phyloP scores from a whole-genome alignment of 2,797 vertebrate genomes.

The Anguilla anguilla region DNA sequence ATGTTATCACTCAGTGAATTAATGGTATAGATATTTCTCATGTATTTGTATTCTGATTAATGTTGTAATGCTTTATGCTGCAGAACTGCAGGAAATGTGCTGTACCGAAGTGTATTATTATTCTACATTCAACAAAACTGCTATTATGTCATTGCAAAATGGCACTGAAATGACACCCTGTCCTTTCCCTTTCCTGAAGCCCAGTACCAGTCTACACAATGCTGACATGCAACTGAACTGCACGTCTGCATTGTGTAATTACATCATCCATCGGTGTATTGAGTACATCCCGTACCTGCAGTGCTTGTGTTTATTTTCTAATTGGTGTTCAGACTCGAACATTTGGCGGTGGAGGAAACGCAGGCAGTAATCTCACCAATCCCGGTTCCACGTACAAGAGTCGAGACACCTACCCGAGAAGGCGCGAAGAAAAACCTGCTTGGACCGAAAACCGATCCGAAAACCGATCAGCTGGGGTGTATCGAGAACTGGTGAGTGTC shows the following conservation, averaged over 20 bases:
- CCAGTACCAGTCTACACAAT: neutral
- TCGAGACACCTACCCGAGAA: slow-evolving; percentile 84
- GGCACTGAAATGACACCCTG: too few species aligned
- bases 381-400: slow-evolving; percentile 74
- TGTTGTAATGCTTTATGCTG: too few species aligned
- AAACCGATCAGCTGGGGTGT: slow-evolving; percentile 82
- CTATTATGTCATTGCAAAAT: too few species aligned
- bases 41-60: too few species aligned
- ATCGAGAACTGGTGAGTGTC: slow-evolving; percentile 89
- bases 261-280: too few species aligned
- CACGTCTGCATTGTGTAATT: neutral
- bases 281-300: neutral
- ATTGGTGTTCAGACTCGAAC: slow-evolving; percentile 78
- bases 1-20: too few species aligned
- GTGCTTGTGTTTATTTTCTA: slow-evolving; percentile 19
- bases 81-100: too few species aligned
- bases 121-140: too few species aligned
- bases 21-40: too few species aligned
- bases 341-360: slow-evolving; percentile 91
- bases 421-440: slow-evolving; percentile 77
- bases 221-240: neutral
- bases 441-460: slow-evolving; percentile 76
- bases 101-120: too few species aligned
- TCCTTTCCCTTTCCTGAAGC: neutral
- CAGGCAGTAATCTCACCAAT: slow-evolving; percentile 85